Evolutionary conservation across 2,888 invertebrate genomes (phyloP).

Genomic region (Coleophora flavipennella): DNA sequence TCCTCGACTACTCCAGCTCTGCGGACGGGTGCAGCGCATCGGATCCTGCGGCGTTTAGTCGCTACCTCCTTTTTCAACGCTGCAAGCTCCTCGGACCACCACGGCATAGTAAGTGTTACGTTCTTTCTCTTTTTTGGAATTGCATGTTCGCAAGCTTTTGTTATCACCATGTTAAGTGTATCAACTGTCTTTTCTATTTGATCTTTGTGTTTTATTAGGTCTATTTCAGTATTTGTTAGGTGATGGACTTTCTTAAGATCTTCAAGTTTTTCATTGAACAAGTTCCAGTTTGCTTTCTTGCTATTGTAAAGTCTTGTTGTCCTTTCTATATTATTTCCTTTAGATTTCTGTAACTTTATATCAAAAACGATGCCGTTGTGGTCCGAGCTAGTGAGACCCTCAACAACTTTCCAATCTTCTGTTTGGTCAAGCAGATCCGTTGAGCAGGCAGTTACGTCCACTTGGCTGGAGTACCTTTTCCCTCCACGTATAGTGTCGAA

Average conservation of each 20-base stretch:
- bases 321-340: conserved; percentile 5
- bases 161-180: not conserved
- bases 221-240: not conserved
- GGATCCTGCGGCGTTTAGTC: too few relatives aligned
- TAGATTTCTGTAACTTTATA: not conserved
- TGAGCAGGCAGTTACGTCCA: too few relatives aligned
- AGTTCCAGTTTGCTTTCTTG: conserved; percentile 10
- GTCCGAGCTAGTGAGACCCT: too few relatives aligned
- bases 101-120: too few relatives aligned
- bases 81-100: too few relatives aligned
- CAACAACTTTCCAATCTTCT: conserved; percentile 8
- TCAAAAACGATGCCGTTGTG: conserved; percentile 12
- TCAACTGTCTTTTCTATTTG: not conserved
- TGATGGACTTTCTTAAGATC: not conserved
- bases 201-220: not conserved
- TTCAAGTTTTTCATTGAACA: not conserved
- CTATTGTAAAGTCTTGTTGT: conserved; percentile 10
- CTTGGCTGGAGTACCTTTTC: too few relatives aligned
- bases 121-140: not conserved
- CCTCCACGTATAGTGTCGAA: conserved; percentile 9
- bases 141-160: too few relatives aligned
- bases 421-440: conserved; percentile 1
- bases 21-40: too few relatives aligned
- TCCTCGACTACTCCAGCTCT: not conserved
- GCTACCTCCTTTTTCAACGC: too few relatives aligned